These are phyloP conservation scores for Drosophila ustulata DNA, from an alignment of 2,888 invertebrate species.

Conservation along the genomic window DNA sequence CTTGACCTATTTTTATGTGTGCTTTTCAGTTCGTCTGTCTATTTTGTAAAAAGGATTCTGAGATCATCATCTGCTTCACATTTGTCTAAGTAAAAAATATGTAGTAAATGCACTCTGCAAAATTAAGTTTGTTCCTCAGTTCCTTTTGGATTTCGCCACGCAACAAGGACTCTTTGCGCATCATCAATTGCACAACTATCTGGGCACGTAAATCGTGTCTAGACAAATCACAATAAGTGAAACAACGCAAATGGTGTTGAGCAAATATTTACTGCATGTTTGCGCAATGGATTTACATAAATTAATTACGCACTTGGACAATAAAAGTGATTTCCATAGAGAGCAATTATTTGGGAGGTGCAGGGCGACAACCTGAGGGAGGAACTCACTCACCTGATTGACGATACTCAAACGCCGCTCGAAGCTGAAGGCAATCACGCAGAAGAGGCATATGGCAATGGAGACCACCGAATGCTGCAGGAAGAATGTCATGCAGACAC, in stretches of 20 bases:
- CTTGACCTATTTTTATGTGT: not conserved
- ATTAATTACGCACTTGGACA: slow-evolving; percentile 1
- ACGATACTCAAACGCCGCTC: slow-evolving; percentile 81
- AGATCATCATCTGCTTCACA: not conserved
- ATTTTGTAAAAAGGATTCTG: not conserved
- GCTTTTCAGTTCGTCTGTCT: not conserved
- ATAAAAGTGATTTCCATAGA: not conserved
- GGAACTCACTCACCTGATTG: slow-evolving; percentile 79
- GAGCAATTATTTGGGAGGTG: not conserved
- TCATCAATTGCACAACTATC: not conserved
- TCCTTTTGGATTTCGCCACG: not conserved
- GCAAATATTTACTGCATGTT: not conserved
- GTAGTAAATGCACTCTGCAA: not conserved
- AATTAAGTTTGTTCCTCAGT: not conserved
- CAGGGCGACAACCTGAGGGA: not conserved
- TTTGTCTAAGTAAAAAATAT: not conserved
- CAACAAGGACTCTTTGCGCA: not conserved
- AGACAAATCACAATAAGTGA: not conserved
- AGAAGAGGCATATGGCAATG: slow-evolving; percentile 82
- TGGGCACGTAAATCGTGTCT: not conserved
- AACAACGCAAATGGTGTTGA: not conserved
- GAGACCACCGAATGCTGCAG: slow-evolving; percentile 83
- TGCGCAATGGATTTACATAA: slow-evolving; percentile 8
- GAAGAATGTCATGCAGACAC: slow-evolving; percentile 82
- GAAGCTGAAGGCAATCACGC: slow-evolving; percentile 82